Evolutionary conservation across 1,140 invertebrate species (phyloP).

Genomic region (Drosophila bifasciata): DNA sequence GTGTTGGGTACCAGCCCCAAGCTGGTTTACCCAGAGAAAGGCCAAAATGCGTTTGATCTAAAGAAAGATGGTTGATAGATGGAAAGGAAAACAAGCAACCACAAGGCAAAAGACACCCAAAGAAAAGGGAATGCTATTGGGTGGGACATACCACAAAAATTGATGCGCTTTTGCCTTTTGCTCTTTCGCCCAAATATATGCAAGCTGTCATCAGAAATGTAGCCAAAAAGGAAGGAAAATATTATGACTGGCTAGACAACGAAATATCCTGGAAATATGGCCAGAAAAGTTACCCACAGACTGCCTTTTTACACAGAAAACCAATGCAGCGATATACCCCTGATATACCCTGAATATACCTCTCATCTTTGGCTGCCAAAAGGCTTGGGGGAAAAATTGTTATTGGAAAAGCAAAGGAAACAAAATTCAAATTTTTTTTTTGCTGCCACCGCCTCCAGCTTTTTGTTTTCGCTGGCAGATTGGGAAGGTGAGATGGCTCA

Average conservation of each 20-base stretch:
- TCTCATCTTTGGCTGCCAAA: not conserved
- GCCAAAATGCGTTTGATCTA: slow-evolving; percentile 64
- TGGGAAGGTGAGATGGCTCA: not conserved
- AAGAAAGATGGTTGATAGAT: slow-evolving; percentile 6
- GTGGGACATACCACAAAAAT: slow-evolving; percentile 13
- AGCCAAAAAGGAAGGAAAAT: not conserved
- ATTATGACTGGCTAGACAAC: not conserved
- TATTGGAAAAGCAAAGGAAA: slow-evolving; percentile 54
- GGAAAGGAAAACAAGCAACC: slow-evolving; percentile 34
- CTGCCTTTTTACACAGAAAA: not conserved
- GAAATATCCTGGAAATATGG: not conserved
- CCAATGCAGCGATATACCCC: too few species aligned
- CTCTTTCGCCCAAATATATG: slow-evolving; percentile 10
- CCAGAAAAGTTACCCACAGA: too few species aligned
- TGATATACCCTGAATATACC: slow-evolving; percentile 5
- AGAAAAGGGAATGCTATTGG: not conserved
- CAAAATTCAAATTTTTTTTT: slow-evolving; percentile 66
- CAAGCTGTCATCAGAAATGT: slow-evolving; percentile 9
- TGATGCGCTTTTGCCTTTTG: slow-evolving; percentile 25
- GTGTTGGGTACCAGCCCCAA: slow-evolving; percentile 5
- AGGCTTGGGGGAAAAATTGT: slow-evolving; percentile 18
- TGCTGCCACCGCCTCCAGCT: slow-evolving; percentile 7
- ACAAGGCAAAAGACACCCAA: slow-evolving; percentile 33
- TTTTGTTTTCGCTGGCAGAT: slow-evolving; percentile 1
- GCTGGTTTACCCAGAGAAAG: slow-evolving; percentile 31